These are phyloP conservation scores for Polylopha cassiicola DNA, from an alignment of 2,888 invertebrate genomes.

Conservation along the genomic window DNA sequence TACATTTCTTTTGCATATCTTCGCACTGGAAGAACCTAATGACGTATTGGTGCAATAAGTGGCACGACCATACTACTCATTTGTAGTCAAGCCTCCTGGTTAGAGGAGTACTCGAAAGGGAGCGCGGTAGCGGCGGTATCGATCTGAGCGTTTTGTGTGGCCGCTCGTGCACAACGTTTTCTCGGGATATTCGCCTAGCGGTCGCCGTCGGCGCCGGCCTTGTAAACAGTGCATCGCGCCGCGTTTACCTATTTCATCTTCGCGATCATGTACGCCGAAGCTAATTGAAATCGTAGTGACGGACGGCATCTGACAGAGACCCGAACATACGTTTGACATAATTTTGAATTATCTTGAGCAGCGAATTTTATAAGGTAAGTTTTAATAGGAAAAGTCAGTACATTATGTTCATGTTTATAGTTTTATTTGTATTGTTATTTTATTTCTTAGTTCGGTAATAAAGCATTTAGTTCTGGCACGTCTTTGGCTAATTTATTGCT, in stretches of 20 bases:
- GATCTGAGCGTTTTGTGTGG: conserved; percentile 64
- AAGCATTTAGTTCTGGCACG: too few species aligned
- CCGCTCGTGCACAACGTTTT: conserved; percentile 65
- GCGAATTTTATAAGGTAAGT: conserved; percentile 36
- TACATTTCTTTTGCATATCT: conserved; percentile 39
- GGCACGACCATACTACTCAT: neutral
- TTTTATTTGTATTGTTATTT: conserved; percentile 6
- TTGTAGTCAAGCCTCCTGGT: conserved; percentile 28
- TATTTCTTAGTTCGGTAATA: too few species aligned
- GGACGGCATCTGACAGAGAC: conserved; percentile 46
- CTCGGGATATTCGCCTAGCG: conserved; percentile 69
- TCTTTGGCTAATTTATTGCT: too few species aligned
- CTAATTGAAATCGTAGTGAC: conserved; percentile 62
- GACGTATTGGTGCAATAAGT: conserved; percentile 3
- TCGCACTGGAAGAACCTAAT: conserved; percentile 36
- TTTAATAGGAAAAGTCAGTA: neutral
- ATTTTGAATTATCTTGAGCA: conserved; percentile 41
- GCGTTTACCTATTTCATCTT: conserved; percentile 56
- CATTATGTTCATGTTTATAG: conserved; percentile 4
- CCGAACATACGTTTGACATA: conserved; percentile 35
- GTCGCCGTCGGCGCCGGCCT: conserved; percentile 73
- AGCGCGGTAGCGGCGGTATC: conserved; percentile 64
- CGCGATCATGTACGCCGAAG: conserved; percentile 63
- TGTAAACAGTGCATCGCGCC: conserved; percentile 62
- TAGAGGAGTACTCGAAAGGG: conserved; percentile 53